Base-by-base conservation (phyloP, 1,140 invertebrate genomes). In the Charaxes varanes region DNA sequence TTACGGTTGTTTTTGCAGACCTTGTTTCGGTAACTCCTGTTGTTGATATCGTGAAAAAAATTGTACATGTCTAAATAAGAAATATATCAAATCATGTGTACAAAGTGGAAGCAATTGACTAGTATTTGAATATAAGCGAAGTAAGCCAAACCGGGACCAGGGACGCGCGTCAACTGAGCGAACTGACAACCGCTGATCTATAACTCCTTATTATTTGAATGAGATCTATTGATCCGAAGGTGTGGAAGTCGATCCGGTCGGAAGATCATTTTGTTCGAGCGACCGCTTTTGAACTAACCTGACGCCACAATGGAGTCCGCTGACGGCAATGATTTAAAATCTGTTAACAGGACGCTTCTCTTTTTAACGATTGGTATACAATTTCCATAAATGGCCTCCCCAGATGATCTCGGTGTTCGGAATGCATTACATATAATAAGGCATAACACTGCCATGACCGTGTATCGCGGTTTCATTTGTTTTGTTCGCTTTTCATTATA, bases 301-400 rank as follows among this genome's bases (percentile, higher is more conserved):
- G 78, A 82, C 78, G 63, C 77, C 70, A 80, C 78, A 82, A 82
- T 82, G 64, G 78, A 56, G 59, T 34, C 62, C 59, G 36, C 51
- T 70, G 78, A 82, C 73, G 73, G 78, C 76, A 78, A 80, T 82
- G 78, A 80, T 82, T 82, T 82, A 82, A 82, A 82, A 82, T 82
- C 76, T 82, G 78, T 82, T 82, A 82, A 82, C 78, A 82, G 78
- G 67, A 76, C 74, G 74, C 43, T 82, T 66, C 69, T 82, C 74
- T 82, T 82, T 82, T 82, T 82, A 82, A 79, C 76, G 73, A 79
- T 78, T 73, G 62, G 72, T 76, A 77, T 78, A 73, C 78, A 72
- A 79, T 82, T 78, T 72, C 78, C 74, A 77, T 82, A 80, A 78
- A 82, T 74, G 78, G 72, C 59, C 64, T 41, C 68, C 59, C 50